Conservation (phyloP, 53 echinoderm and acorn worm species). For the Mesocentrotus franciscanus region DNA sequence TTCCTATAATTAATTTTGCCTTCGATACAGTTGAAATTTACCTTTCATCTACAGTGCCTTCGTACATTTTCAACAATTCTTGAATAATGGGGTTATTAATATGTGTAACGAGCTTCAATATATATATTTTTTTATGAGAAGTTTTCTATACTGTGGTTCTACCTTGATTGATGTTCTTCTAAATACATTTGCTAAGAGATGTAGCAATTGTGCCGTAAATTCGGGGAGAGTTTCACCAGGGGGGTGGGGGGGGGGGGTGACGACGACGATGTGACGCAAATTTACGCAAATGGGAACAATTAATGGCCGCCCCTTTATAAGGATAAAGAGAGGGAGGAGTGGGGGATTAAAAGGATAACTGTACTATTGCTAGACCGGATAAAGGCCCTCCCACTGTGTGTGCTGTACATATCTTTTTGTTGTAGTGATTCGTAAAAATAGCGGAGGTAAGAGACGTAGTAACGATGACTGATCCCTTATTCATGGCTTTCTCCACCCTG, state of each 20-base stretch:
- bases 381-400: constrained; percentile 11
- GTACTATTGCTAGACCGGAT: constrained; percentile 20
- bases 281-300: neutral
- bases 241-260: neutral
- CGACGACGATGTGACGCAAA: neutral
- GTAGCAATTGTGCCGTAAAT: constrained; percentile 52
- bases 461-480: constrained; percentile 51
- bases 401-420: neutral
- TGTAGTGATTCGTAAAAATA: constrained; percentile 32
- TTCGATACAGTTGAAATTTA: neutral
- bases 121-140: neutral
- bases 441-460: neutral
- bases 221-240: neutral
- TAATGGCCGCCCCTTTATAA: neutral
- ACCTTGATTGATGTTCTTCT: constrained; percentile 21
- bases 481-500: constrained; percentile 49
- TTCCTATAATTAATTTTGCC: constrained; percentile 9
- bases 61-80: neutral
- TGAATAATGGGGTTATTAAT: constrained; percentile 27
- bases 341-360: constrained; percentile 57
- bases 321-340: constrained; percentile 32
- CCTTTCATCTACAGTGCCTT: neutral
- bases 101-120: constrained; percentile 37
- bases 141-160: neutral
- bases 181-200: constrained; percentile 19